phyloP scores from a whole-genome alignment of 2,113 vertebrate genomes.

The Gymnarchus niloticus region DNA sequence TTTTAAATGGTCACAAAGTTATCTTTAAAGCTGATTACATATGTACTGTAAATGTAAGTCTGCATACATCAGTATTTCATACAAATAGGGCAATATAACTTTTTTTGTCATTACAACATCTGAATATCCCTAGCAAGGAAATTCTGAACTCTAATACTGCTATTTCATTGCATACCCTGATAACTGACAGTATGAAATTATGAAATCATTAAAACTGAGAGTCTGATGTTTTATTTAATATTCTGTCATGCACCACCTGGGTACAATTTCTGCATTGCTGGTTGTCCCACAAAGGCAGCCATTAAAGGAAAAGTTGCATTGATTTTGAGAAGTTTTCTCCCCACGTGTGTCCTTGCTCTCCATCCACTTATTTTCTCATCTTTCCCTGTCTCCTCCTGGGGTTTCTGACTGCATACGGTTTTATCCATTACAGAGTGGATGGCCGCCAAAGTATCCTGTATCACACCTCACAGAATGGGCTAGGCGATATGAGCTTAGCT shows the following conservation, averaged over 20 bases:
- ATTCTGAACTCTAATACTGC: neutral
- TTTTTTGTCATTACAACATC: neutral
- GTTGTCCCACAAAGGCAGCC: conserved; percentile 57
- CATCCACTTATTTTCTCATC: conserved; percentile 78
- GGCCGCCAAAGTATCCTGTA: conserved; percentile 52
- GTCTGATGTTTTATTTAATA: conserved; percentile 44
- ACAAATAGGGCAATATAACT: neutral
- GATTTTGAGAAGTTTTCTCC: conserved; percentile 61
- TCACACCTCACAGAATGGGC: conserved; percentile 49
- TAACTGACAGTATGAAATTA: conserved; percentile 42
- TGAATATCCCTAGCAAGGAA: too few species aligned
- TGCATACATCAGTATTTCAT: neutral
- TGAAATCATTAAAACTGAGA: conserved; percentile 51
- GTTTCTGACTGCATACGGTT: conserved; percentile 56
- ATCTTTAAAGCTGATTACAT: neutral
- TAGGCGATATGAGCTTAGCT: conserved; percentile 60
- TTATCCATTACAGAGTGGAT: conserved; percentile 63
- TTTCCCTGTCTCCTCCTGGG: conserved; percentile 65
- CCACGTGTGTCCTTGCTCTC: conserved; percentile 53
- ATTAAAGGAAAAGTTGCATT: conserved; percentile 54
- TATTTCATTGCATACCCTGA: conserved; percentile 44
- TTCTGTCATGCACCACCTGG: conserved; percentile 45
- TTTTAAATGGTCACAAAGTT: neutral
- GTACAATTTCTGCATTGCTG: conserved; percentile 52
- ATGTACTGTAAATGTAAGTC: too few species aligned